Conservation (phyloP, 2,797 vertebrate genomes). For the Erethizon dorsatum region DNA sequence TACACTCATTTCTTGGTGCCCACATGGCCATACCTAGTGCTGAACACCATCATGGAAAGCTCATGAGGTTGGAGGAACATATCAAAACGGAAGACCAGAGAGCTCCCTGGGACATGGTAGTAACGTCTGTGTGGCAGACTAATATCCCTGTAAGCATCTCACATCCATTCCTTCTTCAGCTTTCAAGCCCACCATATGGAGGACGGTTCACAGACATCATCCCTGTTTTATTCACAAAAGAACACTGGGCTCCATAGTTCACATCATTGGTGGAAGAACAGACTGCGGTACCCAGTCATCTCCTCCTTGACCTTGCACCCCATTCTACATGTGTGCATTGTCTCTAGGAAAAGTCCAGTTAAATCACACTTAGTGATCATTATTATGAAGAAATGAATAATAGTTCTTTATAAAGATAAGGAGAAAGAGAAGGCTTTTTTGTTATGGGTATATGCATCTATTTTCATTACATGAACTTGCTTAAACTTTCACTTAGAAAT, state of each 20-base stretch:
- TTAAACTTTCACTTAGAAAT: not conserved
- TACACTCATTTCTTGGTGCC: not conserved
- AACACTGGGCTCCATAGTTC: accelerated
- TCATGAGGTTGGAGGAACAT: not conserved
- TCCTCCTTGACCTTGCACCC: not conserved
- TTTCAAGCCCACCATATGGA: not conserved
- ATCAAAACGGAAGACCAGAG: not conserved
- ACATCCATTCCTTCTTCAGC: too few species aligned
- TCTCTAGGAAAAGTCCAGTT: not conserved
- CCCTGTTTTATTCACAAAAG: not conserved
- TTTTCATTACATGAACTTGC: not conserved
- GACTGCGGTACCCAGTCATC: accelerated
- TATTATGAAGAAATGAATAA: not conserved
- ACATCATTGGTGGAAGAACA: not conserved
- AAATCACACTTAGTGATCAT: not conserved
- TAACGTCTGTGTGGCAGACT: not conserved
- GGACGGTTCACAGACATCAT: not conserved
- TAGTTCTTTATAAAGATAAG: not conserved
- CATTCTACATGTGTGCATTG: not conserved
- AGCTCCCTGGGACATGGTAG: too few species aligned
- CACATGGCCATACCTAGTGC: not conserved
- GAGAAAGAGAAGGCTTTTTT: not conserved
- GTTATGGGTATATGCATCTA: not conserved
- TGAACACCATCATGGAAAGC: not conserved
- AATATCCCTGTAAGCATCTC: not conserved